A percentile compares a stretch with the other conserved stretches of the same genome.
phyloP scores from a whole-genome alignment of 2,888 invertebrate species.

The Stenichneumon culpator region DNA sequence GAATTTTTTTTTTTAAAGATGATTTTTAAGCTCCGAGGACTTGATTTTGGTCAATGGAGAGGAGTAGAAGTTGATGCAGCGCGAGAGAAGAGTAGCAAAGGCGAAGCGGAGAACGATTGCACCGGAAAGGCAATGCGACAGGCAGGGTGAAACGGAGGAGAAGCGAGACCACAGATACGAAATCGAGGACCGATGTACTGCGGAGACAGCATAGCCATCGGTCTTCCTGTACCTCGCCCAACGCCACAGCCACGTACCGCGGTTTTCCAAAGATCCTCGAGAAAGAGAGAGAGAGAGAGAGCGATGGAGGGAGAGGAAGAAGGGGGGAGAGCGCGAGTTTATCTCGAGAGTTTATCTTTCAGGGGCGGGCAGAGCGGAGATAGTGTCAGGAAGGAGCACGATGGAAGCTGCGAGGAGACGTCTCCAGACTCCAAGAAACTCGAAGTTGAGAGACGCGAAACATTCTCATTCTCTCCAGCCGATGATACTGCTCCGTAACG shows the following conservation, averaged over 20 bases:
- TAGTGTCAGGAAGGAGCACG: slow-evolving; percentile 11
- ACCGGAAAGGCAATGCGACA: slow-evolving; percentile 25
- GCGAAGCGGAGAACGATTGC: slow-evolving; percentile 4
- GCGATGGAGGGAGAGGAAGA: neutral
- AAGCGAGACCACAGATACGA: slow-evolving; percentile 67
- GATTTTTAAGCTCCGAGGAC: neutral
- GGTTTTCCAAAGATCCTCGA: slow-evolving; percentile 78
- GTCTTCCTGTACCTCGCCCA: slow-evolving; percentile 71
- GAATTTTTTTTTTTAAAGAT: neutral
- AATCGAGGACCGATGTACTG: slow-evolving; percentile 74
- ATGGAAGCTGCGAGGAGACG: slow-evolving; percentile 6
- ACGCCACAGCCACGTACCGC: slow-evolving; percentile 54
- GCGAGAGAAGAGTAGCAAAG: neutral
- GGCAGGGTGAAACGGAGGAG: slow-evolving; percentile 9
- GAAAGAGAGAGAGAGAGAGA: slow-evolving; percentile 52
- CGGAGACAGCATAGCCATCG: slow-evolving; percentile 77
- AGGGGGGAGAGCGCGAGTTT: slow-evolving; percentile 18
- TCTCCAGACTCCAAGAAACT: neutral
- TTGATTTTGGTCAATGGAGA: neutral
- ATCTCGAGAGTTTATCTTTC: slow-evolving; percentile 44
- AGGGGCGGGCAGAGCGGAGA: slow-evolving; percentile 11
- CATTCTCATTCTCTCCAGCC: neutral
- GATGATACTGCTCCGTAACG: neutral
- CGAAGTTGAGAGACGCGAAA: neutral
- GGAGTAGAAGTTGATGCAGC: neutral